A percentile compares a stretch with the other conserved stretches of the same genome.
phyloP scores from a whole-genome alignment of 2,797 vertebrate genomes.

The Siniperca obscura region DNA sequence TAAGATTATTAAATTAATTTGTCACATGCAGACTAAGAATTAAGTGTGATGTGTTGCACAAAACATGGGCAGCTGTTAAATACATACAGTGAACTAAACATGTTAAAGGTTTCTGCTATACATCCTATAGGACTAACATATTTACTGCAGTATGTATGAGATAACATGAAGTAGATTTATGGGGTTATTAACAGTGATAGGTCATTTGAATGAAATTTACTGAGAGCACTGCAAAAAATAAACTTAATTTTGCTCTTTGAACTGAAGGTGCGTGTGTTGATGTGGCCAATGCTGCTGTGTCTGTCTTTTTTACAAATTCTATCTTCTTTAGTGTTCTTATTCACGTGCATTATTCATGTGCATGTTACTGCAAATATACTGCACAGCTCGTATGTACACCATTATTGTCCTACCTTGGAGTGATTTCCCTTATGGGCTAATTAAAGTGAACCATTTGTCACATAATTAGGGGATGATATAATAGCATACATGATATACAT shows the following conservation, averaged over 20 bases:
- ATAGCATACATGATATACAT: too few relatives aligned
- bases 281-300: not conserved
- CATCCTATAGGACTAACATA: conserved; percentile 14
- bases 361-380: not conserved
- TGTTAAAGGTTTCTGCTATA: conserved; percentile 5
- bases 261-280: conserved; percentile 11
- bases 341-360: too few relatives aligned
- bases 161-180: conserved; percentile 32
- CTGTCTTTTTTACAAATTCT: not conserved
- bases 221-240: conserved; percentile 39
- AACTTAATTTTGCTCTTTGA: conserved; percentile 50
- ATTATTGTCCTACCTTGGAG: not conserved
- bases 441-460: conserved; percentile 39
- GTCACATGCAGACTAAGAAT: conserved; percentile 2
- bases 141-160: conserved; percentile 29
- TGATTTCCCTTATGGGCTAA: conserved; percentile 28
- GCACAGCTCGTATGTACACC: not conserved
- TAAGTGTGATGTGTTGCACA: not conserved
- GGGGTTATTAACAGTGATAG: conserved; percentile 19
- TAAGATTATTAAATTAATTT: not conserved
- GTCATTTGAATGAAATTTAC: conserved; percentile 36
- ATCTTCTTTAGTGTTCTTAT: not conserved
- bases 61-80: conserved; percentile 41
- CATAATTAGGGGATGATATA: conserved; percentile 15
- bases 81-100: conserved; percentile 14